Evolutionary conservation across 2,113 vertebrate genomes (phyloP), one percentile per base, ranked within the genome.

Genomic region (Pleuronectes platessa): DNA sequence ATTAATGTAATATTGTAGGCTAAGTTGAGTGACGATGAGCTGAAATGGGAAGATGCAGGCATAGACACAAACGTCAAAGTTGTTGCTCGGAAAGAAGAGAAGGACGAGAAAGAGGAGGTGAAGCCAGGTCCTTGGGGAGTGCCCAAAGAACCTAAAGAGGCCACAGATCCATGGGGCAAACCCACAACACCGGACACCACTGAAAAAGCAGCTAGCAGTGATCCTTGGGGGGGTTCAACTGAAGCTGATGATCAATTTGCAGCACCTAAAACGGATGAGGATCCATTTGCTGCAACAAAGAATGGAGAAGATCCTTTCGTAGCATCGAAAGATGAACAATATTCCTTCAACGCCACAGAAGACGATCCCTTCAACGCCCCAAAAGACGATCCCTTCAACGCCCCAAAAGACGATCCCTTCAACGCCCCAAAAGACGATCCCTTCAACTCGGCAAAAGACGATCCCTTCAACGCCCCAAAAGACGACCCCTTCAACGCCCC

Each of bases 41-140:
- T 93, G n/a, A 18, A 91, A 71, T 93, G 92, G 92, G 92, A 93
- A 61, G 92, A 93, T 74, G 92, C 92, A 0, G 81, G 79, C 8
- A 91, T 90, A 86, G 47, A 14, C 1, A 1, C 1, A 5, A 37
- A 60, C 0, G 4, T 3, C 3, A 72, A 74, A 76, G 56, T 0
- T 2, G 26, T 21, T 1, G 83, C 67, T 31, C 91, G 91, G 90
- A 79, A 76, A 26, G 68, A 26, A 12, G 37, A 62, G 0, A 71
- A 89, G 42, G 20, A 23, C 14, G 71, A 74, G 56, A 64, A 78
- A 49, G 56, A 76, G 68, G 47, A 69, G 51, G 63, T 23, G 17
- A 76, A 90, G 51, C 0, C 47, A 47, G 86, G 66, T 2, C 5
- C 68, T 24, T 91, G 89, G 88, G 87, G 76, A 37, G 68, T 72